Conservation (phyloP, 2,888 invertebrate species). For the Nyleta sp. region DNA sequence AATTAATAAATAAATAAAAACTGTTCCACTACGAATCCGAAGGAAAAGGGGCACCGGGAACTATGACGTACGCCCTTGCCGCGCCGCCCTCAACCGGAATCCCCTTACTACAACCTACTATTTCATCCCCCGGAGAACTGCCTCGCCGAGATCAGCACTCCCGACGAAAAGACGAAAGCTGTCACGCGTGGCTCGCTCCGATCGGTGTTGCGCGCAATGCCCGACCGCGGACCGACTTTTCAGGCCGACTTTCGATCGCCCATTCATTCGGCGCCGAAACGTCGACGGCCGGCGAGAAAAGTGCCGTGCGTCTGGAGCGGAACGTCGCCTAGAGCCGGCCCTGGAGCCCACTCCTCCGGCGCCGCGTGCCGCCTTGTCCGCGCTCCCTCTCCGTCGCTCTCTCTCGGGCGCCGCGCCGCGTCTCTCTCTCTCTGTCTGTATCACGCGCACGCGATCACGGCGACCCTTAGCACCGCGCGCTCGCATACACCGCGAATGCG, state of each 20-base stretch:
- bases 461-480: conserved; percentile 29
- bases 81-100: background rate
- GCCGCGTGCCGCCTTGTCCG: background rate
- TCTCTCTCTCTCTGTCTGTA: conserved; percentile 39
- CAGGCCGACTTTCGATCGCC: too few relatives aligned
- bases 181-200: background rate
- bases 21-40: too few relatives aligned
- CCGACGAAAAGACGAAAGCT: conserved; percentile 9
- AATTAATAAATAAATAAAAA: too few relatives aligned
- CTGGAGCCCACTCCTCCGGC: conserved; percentile 11
- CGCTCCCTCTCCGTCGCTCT: conserved; percentile 2
- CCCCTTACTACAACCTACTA: background rate
- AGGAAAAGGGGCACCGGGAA: too few relatives aligned
- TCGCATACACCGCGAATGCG: conserved; percentile 56
- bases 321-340: conserved; percentile 25
- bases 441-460: conserved; percentile 57
- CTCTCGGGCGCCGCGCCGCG: background rate
- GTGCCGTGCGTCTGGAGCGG: background rate
- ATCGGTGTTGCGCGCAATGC: too few relatives aligned
- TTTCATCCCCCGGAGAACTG: background rate
- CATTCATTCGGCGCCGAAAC: too few relatives aligned
- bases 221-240: too few relatives aligned
- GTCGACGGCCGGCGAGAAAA: too few relatives aligned
- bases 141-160: background rate
- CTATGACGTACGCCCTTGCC: conserved; percentile 6